phyloP scores from a whole-genome alignment of 2,888 invertebrate genomes.

The Drosophila pseudotakahashii region DNA sequence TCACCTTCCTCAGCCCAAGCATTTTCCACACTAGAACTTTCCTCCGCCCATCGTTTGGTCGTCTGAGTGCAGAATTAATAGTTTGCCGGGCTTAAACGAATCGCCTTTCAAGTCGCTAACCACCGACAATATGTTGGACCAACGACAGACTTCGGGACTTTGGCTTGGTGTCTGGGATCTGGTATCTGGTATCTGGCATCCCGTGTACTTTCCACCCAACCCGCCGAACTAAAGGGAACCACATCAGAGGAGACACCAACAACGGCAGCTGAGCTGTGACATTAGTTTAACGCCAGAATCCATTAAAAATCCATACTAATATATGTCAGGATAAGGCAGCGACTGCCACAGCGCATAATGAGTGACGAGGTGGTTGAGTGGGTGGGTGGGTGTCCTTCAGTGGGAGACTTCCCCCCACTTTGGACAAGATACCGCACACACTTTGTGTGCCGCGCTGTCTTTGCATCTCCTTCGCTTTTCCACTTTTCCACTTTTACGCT shows the following conservation, averaged over 20 bases:
- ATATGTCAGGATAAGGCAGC: slow-evolving; percentile 67
- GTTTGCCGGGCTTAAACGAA: slow-evolving; percentile 83
- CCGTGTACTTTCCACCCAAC: background rate
- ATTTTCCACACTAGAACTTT: slow-evolving; percentile 6
- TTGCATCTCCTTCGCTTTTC: slow-evolving; percentile 35
- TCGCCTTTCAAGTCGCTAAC: slow-evolving; percentile 79
- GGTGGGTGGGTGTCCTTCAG: background rate
- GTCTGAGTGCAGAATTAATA: slow-evolving; percentile 77
- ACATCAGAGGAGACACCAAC: slow-evolving; percentile 40
- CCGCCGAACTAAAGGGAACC: slow-evolving; percentile 24
- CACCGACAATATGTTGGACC: slow-evolving; percentile 81
- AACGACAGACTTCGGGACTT: slow-evolving; percentile 30
- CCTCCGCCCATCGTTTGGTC: background rate
- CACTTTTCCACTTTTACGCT: slow-evolving; percentile 32
- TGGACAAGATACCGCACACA: slow-evolving; percentile 67
- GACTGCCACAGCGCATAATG: slow-evolving; percentile 73
- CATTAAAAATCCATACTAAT: slow-evolving; percentile 79
- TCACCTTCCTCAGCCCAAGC: slow-evolving; percentile 8
- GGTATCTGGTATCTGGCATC: background rate
- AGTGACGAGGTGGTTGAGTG: slow-evolving; percentile 54
- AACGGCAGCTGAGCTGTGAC: slow-evolving; percentile 47
- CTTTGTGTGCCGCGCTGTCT: slow-evolving; percentile 50
- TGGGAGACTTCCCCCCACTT: slow-evolving; percentile 47
- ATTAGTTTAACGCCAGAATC: slow-evolving; percentile 72
- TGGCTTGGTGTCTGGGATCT: background rate